A percentile compares a stretch with the other conserved stretches of the same genome.
Evolutionary conservation across 2,113 vertebrate genomes (phyloP).

Genomic region (Apeltes quadracus): DNA sequence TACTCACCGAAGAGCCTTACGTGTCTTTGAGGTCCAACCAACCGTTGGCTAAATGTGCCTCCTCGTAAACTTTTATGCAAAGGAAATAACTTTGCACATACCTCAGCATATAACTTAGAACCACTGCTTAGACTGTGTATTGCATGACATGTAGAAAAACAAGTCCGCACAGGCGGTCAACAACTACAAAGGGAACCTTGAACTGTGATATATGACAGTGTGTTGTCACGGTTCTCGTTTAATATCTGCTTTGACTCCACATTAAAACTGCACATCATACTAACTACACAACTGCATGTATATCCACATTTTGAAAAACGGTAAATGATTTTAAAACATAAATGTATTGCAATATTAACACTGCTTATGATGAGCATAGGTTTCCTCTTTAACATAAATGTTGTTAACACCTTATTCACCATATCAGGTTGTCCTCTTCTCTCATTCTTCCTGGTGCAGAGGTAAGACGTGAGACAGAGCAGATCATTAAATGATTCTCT

Average conservation of each 20-base stretch:
- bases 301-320: neutral
- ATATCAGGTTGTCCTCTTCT: neutral
- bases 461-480: neutral
- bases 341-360: neutral
- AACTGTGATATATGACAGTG: neutral
- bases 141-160: neutral
- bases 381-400: neutral
- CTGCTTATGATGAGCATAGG: too few species aligned
- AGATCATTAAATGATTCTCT: slow-evolving; percentile 14
- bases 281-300: too few species aligned
- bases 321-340: neutral
- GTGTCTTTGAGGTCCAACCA: neutral
- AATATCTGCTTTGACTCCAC: neutral
- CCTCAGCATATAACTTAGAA: neutral
- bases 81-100: neutral
- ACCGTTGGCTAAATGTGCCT: neutral
- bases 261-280: neutral
- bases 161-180: neutral
- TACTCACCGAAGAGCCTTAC: neutral
- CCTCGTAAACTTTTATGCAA: neutral
- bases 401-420: neutral
- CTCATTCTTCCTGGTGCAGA: neutral
- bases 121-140: neutral
- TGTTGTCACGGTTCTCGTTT: neutral
- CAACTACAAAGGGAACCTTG: neutral